Evolutionary conservation across 2,888 invertebrate genomes (phyloP).

Genomic region (Cheilosia impressa): DNA sequence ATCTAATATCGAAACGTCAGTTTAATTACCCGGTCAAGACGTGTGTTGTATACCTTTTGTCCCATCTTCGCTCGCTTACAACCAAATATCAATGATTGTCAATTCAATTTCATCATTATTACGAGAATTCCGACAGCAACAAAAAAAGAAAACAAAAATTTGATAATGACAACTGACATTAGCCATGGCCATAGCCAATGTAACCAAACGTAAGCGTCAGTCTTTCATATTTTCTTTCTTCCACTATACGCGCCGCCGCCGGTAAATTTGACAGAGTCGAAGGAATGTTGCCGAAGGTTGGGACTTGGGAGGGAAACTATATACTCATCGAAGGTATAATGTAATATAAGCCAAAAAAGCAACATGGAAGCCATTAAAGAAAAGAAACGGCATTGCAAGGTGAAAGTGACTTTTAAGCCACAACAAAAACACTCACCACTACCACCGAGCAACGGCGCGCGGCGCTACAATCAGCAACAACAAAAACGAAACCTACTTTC

Average conservation of each 20-base stretch:
- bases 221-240: slow-evolving; percentile 36
- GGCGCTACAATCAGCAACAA: slow-evolving; percentile 26
- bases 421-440: slow-evolving; percentile 47
- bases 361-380: slow-evolving; percentile 78
- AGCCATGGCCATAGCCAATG: slow-evolving; percentile 74
- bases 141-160: slow-evolving; percentile 32
- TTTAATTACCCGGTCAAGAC: slow-evolving; percentile 58
- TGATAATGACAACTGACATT: slow-evolving; percentile 51
- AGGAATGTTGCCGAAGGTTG: slow-evolving; percentile 69
- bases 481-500: slow-evolving; percentile 69
- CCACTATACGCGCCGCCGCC: slow-evolving; percentile 18
- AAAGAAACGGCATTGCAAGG: slow-evolving; percentile 84
- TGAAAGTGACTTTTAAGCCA: slow-evolving; percentile 80
- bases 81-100: slow-evolving; percentile 38
- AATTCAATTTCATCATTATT: slow-evolving; percentile 70
- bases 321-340: slow-evolving; percentile 36
- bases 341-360: slow-evolving; percentile 72
- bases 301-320: slow-evolving; percentile 58
- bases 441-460: not conserved
- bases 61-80: slow-evolving; percentile 8
- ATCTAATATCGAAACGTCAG: slow-evolving; percentile 34
- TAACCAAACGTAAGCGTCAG: slow-evolving; percentile 56
- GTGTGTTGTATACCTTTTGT: slow-evolving; percentile 21
- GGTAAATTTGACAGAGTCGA: slow-evolving; percentile 44
- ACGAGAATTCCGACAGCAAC: slow-evolving; percentile 51